These are phyloP conservation scores for Equus quagga DNA, from an alignment of 2,113 vertebrate genomes.

Conservation along the genomic window DNA sequence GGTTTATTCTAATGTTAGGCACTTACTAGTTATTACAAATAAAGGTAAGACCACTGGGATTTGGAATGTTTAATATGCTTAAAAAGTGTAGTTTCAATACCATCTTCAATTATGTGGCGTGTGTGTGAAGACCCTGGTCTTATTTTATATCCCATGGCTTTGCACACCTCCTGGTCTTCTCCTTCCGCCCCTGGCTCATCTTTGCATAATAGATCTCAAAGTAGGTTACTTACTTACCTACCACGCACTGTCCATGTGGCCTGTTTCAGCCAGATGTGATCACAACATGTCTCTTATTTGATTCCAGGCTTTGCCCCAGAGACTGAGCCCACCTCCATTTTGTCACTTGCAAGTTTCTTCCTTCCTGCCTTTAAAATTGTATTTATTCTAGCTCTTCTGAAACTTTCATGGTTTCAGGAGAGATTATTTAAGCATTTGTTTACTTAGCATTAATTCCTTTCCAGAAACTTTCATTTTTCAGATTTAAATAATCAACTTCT, in stretches of 20 bases:
- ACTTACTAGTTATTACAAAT: not conserved
- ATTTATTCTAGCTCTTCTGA: not conserved
- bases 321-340: not conserved
- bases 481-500: conserved; percentile 22
- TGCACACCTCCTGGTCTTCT: not conserved
- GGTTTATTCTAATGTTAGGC: conserved; percentile 22
- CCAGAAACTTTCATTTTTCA: conserved; percentile 16
- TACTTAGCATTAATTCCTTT: not conserved
- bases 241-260: not conserved
- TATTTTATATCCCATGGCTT: not conserved
- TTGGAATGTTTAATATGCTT: not conserved
- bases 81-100: not conserved
- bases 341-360: not conserved
- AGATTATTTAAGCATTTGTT: not conserved
- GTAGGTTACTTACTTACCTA: not conserved
- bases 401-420: not conserved
- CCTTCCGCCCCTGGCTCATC: not conserved
- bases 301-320: not conserved
- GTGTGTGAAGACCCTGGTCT: not conserved
- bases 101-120: not conserved
- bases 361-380: not conserved
- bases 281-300: not conserved
- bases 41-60: not conserved
- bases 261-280: not conserved
- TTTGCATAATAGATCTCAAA: conserved; percentile 14